Conservation (phyloP, 1,140 invertebrate genomes). For the Diachasma alloeum region DNA sequence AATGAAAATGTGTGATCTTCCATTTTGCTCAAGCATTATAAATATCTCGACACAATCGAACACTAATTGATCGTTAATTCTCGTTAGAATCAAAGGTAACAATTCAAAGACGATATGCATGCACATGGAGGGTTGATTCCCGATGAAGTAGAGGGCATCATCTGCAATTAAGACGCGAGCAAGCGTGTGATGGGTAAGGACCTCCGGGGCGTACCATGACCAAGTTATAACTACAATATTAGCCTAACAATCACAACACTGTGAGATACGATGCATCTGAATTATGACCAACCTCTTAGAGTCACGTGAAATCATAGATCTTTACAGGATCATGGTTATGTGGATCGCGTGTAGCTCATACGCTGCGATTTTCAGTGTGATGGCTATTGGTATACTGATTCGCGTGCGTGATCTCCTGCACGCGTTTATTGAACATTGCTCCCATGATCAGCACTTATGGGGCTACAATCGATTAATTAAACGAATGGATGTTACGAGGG, state of each 20-base stretch:
- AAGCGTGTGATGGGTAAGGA: conserved; percentile 2
- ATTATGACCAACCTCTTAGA: not conserved
- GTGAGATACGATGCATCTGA: not conserved
- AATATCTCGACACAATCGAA: not conserved
- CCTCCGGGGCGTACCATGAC: not conserved
- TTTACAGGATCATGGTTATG: not conserved
- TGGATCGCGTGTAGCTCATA: conserved; percentile 1
- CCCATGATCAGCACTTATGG: not conserved
- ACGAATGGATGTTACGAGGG: not conserved
- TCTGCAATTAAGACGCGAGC: not conserved
- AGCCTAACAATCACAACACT: not conserved
- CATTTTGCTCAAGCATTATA: not conserved
- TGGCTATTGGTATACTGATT: not conserved
- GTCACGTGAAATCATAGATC: not conserved
- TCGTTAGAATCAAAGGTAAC: not conserved
- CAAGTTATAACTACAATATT: conserved; percentile 4
- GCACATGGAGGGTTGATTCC: not conserved
- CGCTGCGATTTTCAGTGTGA: not conserved
- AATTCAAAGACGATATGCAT: not conserved
- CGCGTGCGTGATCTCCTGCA: not conserved
- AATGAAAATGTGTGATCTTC: not conserved
- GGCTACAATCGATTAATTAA: not conserved
- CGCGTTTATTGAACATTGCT: not conserved
- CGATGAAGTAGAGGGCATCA: not conserved
- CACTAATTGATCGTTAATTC: not conserved